Conservation (phyloP, 2,797 vertebrate species). For the Buceros bicornis region DNA sequence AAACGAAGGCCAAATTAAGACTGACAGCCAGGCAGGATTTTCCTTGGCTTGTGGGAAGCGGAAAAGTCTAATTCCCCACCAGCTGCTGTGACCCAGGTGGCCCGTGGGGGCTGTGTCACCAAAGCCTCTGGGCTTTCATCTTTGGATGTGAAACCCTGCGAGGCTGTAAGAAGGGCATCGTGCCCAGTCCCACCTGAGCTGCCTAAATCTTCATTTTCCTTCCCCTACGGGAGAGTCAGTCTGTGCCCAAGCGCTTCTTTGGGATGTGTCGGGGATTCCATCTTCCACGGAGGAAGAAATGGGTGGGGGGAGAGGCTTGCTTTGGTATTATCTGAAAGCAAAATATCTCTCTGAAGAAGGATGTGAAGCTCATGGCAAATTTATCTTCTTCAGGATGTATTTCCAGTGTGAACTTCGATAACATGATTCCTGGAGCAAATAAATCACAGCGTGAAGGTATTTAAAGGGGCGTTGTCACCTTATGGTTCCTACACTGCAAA, state of each 20-base stretch:
- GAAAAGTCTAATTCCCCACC: background rate
- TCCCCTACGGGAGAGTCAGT: rapidly evolving
- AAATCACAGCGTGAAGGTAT: background rate
- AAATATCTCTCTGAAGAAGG: background rate
- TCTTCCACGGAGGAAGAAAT: background rate
- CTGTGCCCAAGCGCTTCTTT: background rate
- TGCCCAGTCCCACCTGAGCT: background rate
- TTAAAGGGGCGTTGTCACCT: conserved; percentile 37
- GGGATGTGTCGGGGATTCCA: background rate
- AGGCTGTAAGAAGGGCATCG: background rate
- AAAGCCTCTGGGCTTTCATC: background rate
- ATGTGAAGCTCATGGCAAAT: background rate
- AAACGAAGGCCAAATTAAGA: background rate
- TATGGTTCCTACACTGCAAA: background rate
- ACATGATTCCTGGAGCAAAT: background rate
- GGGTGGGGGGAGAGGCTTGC: background rate
- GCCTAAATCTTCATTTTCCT: background rate
- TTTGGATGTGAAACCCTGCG: background rate
- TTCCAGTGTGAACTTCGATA: background rate
- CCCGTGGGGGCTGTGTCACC: background rate
- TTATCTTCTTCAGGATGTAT: background rate
- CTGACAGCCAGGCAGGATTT: rapidly evolving
- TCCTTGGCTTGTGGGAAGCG: background rate
- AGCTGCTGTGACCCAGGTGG: background rate
- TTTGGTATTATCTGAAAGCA: background rate